A percentile compares a stretch with the other conserved stretches of the same genome.
Conservation (phyloP, 2,797 vertebrate species). For the Crenuchus spilurus region DNA sequence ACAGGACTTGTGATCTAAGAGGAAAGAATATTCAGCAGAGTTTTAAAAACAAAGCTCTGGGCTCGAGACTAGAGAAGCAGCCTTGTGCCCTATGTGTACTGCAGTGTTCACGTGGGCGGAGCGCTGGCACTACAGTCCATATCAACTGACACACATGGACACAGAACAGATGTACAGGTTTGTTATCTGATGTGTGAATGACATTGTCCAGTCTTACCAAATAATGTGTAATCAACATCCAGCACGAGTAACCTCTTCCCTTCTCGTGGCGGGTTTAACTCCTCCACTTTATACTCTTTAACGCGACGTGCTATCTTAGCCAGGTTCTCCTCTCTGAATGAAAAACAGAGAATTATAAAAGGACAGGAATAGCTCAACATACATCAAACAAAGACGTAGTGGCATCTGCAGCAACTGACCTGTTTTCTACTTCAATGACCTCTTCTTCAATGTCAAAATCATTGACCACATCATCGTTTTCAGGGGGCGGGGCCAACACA, state of each 20-base stretch:
- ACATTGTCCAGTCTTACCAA: slow-evolving; percentile 80
- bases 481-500: slow-evolving; percentile 93
- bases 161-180: neutral
- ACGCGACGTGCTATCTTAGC: slow-evolving; percentile 95
- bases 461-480: slow-evolving; percentile 97
- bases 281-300: slow-evolving; percentile 97
- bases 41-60: no score
- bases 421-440: slow-evolving; percentile 97
- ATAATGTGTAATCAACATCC: slow-evolving; percentile 97
- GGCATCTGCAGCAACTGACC: slow-evolving; percentile 72
- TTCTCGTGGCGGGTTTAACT: slow-evolving; percentile 92
- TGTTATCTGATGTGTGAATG: neutral
- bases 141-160: neutral
- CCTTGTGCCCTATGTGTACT: no score
- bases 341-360: slow-evolving; percentile 29
- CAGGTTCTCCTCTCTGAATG: slow-evolving; percentile 93
- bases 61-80: no score
- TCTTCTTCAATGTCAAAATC: slow-evolving; percentile 99
- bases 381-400: no score
- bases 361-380: neutral
- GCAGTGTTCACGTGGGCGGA: no score
- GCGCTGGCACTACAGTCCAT: no score
- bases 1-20: slow-evolving; percentile 96
- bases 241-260: slow-evolving; percentile 95
- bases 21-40: no score